Evolutionary conservation across 2,888 invertebrate species (phyloP).

Genomic region (Dyspetes luteomarginatus): DNA sequence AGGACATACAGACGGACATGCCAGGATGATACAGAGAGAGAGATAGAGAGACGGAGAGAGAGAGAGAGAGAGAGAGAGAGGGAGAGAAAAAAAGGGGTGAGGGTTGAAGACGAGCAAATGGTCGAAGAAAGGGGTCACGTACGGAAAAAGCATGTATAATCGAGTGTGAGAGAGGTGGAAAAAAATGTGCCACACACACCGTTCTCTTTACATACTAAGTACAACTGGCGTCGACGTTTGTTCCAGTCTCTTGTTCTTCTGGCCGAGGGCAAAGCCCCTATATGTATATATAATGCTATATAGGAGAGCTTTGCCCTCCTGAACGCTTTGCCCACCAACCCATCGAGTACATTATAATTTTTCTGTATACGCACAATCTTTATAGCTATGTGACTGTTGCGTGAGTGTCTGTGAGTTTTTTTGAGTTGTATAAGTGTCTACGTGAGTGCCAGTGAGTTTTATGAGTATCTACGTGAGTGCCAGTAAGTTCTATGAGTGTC

Average conservation of each 20-base stretch:
- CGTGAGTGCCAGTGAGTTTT: too few species aligned
- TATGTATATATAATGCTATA: too few species aligned
- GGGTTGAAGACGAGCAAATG: slow-evolving; percentile 38
- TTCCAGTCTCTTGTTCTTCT: slow-evolving; percentile 59
- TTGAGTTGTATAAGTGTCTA: too few species aligned
- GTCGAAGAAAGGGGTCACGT: slow-evolving; percentile 60
- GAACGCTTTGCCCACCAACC: too few species aligned
- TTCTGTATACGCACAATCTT: too few species aligned
- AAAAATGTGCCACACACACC: slow-evolving; percentile 57
- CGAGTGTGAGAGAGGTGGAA: not conserved
- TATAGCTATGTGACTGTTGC: too few species aligned
- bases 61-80: not conserved
- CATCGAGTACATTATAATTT: too few species aligned
- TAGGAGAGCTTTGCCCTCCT: too few species aligned
- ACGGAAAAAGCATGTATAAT: slow-evolving; percentile 18
- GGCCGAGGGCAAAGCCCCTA: slow-evolving; percentile 43
- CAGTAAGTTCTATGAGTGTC: too few species aligned
- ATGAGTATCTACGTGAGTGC: too few species aligned
- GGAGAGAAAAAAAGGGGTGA: slow-evolving; percentile 7
- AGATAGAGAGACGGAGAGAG: not conserved
- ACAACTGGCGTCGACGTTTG: slow-evolving; percentile 64
- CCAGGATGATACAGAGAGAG: not conserved
- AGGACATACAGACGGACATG: not conserved
- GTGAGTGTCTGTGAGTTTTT: too few species aligned
- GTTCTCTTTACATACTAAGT: slow-evolving; percentile 77